These are phyloP conservation scores for Serripes groenlandicus DNA, from an alignment of 2,888 invertebrate species.

Conservation along the genomic window DNA sequence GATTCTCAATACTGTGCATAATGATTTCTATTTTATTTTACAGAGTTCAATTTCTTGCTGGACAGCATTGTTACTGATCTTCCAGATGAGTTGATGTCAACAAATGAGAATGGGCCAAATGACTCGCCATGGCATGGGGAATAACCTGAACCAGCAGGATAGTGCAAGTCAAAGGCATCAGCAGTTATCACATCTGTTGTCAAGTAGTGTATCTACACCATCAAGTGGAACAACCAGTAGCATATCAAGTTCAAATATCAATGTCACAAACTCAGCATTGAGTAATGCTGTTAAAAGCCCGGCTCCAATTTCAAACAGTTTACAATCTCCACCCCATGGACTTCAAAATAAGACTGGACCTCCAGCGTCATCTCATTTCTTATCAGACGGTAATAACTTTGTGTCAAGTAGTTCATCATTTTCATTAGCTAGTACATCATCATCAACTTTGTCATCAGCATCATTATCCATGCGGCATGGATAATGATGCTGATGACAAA, in stretches of 20 bases:
- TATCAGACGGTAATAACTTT: slow-evolving; percentile 67
- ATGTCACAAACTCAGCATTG: slow-evolving; percentile 67
- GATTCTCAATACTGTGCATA: too few species aligned
- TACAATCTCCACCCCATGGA: slow-evolving; percentile 81
- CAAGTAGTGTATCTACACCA: slow-evolving; percentile 74
- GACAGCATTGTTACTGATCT: slow-evolving; percentile 77
- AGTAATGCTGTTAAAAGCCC: slow-evolving; percentile 81
- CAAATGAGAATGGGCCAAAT: slow-evolving; percentile 77
- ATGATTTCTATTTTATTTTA: too few species aligned
- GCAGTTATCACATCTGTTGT: slow-evolving; percentile 80
- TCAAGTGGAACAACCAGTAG: slow-evolving; percentile 82
- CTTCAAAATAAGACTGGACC: slow-evolving; percentile 71
- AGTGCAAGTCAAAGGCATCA: slow-evolving; percentile 78
- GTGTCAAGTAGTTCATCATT: slow-evolving; percentile 74
- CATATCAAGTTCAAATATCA: slow-evolving; percentile 70
- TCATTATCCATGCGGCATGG: slow-evolving; percentile 61
- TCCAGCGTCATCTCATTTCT: slow-evolving; percentile 63
- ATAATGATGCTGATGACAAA: slow-evolving; percentile 60
- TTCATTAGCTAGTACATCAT: slow-evolving; percentile 63
- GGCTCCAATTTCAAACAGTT: slow-evolving; percentile 76
- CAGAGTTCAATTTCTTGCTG: slow-evolving; percentile 73
- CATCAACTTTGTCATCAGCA: slow-evolving; percentile 61
- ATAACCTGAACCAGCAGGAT: slow-evolving; percentile 66
- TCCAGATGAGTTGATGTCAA: slow-evolving; percentile 83
- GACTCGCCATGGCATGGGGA: slow-evolving; percentile 59